These are phyloP conservation scores for Nasonia longicornis DNA, from an alignment of 1,140 invertebrate genomes.

Conservation along the genomic window DNA sequence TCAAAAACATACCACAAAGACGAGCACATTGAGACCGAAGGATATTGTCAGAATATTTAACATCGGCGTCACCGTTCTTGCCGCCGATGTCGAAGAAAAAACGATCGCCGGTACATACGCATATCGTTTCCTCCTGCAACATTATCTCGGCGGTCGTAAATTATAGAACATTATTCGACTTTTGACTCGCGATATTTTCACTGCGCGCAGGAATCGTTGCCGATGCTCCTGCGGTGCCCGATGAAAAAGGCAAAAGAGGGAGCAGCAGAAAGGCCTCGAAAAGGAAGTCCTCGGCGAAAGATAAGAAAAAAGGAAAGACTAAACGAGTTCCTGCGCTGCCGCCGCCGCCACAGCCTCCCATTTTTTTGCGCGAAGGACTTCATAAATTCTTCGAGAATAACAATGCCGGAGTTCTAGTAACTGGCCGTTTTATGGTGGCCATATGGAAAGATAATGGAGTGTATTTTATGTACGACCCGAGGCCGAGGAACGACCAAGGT, in stretches of 20 bases:
- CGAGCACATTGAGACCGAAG: constrained; percentile 50
- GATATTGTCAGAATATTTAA: constrained; percentile 60
- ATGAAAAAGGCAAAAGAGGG: constrained; percentile 51
- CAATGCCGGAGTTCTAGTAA: constrained; percentile 57
- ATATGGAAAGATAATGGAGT: constrained; percentile 63
- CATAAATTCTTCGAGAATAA: constrained; percentile 58
- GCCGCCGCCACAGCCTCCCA: constrained; percentile 47
- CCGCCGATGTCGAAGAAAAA: constrained; percentile 56
- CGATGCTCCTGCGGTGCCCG: constrained; percentile 48
- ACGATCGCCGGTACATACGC: constrained; percentile 50
- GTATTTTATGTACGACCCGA: constrained; percentile 62
- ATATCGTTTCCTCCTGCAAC: background rate
- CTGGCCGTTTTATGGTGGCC: constrained; percentile 53
- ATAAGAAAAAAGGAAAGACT: constrained; percentile 38
- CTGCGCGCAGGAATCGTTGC: constrained; percentile 46
- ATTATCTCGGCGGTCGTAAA: background rate
- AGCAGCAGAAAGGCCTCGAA: constrained; percentile 37
- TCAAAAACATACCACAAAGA: constrained; percentile 41
- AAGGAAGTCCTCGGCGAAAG: constrained; percentile 39
- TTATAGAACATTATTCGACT: too few relatives aligned
- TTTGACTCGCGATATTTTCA: background rate
- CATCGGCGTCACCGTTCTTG: constrained; percentile 58
- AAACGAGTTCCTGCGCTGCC: constrained; percentile 36
- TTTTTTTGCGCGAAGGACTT: constrained; percentile 58
- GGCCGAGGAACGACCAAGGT: constrained; percentile 52